Evolutionary conservation across 1,140 invertebrate genomes (phyloP), one percentile per base, ranked within the genome.

Genomic region (Gryllus bimaculatus): DNA sequence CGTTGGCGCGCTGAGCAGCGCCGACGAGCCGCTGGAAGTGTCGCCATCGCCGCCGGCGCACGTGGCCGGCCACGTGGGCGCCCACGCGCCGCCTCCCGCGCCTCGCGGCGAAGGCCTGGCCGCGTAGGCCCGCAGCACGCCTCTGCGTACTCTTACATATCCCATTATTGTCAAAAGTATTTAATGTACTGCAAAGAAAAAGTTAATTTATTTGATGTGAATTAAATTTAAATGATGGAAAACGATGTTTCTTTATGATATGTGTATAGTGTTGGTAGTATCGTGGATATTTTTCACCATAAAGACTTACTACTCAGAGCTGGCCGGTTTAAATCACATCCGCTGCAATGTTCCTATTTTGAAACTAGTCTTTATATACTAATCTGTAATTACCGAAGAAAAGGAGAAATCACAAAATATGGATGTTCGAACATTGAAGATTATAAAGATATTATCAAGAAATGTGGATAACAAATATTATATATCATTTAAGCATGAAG

Each of bases 81-180:
- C 84, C 73, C 81, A 82, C 84, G 85, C 18, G 82, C 86, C 74
- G 85, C 82, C 88, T 76, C 83, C 85, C 12, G 81, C 87, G 8
- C 83, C 86, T 0, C 83, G 87, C 74, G 86, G 88, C n/a, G 88
- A 89, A 80, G 87, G 88, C 12, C 80, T 89, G 48, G 84, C 89
- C 83, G 84, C 89, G 86, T 87, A 47, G 54, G 66, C 76, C 54
- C 54, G 18, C 54, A 66, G 18, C 54, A 7, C 78, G 21, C 78
- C 39, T 4, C 15, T 48, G 49, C n/a, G 2, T 39, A 20, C 73
- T n/a, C 77, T 21, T 15, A 77, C 77, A 73, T 78, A 26, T 49
- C 47, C 76, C 47, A 48, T 26, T n/a, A 79, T 74, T 79, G 13
- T 54, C 73, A 79, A 74, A 39, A 79, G 48, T 47, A 54, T 18